Base-by-base conservation (phyloP, 1,140 invertebrate species). In the Halictus rubicundus region DNA sequence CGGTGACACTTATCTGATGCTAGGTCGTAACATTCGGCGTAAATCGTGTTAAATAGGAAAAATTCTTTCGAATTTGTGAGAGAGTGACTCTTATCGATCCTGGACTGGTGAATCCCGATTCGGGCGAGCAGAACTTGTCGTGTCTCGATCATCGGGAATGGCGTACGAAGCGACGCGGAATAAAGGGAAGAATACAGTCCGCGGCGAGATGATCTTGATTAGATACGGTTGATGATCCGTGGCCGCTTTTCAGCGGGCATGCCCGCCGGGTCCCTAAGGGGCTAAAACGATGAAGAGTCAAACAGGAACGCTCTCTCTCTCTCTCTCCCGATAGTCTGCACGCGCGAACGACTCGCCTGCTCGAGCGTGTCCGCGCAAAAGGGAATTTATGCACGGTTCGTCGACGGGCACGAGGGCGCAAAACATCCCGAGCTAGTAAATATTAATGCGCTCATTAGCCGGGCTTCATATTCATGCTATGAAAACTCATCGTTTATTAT, bases 361-460 rank as follows among this genome's bases (percentile, higher is more conserved):
- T 37, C 52, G 49, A 37, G 39, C 65, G 68, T 52, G 68, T n/a
- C 16, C 52, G n/a, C 21, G 75, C 42, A 46, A 46, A 70, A 68
- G 52, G 57, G 61, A 42, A 78, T 73, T 73, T 65, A 73, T 54
- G 61, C 32, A 71, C 27, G 60, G 46, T 21, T 66, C 63, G 73
- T 68, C 37, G 73, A 46, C 42, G 42, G 42, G 54, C 52, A 52
- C 25, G 64, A 14, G 52, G 64, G 64, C 12, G 64, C 21, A 68
- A 68, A 76, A 76, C 52, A 39, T 66, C 39, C 7, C 27, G 52
- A 16, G 16, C 37, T 39, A 57, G 77, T 64, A 83, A 78, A 82
- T 87, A 87, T 86, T 88, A 88, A 88, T 86, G 82, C 80, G 71
- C 86, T 88, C 87, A 87, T 88, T 88, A 88, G 84, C 75, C 69